Base-by-base conservation (phyloP, 2,113 vertebrate species). In the Pachycephala philippinensis region DNA sequence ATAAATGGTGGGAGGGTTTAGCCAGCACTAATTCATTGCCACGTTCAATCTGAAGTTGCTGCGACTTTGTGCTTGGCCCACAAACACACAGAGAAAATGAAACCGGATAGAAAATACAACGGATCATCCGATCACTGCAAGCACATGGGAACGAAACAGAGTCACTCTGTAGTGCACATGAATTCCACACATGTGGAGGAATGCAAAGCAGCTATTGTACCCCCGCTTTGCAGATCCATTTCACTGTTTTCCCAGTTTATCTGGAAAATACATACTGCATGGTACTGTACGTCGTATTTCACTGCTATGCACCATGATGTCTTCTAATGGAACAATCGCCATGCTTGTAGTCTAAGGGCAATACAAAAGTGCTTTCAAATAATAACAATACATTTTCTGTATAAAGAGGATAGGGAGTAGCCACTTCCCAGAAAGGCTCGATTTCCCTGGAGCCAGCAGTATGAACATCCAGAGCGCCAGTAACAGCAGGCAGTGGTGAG, bases 361-460 rank as follows among this genome's bases (percentile, higher is more conserved):
- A 85, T 23, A 97, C 97, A 97, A 96, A 96, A 97, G 97, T 96
- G 94, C 97, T 97, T 97, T 97, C 97, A 97, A 97, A 96, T 82
- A 90, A 96, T 96, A 93, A 97, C 97, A 97, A 97, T 97, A 90
- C 97, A 93, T 97, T 96, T 95, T 94, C 97, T 97, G 97, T 97
- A 96, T 94, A 90, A 97, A 96, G 92, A 97, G 97, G 95, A 95
- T 96, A 94, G 93, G 97, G 94, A 96, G 96, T 97, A 93, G 95
- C 92, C 95, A 95, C 91, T 97, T 97, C 94, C 97, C 97, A 95
- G 95, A 97, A 97, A 96, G 93, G 96, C 95, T 93, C 35, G 83
- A 89, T 97, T 97, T 96, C 96, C 96, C 96, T 71, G 59, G 81
- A 94, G 93, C 93, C 96, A 93, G 86, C 80, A 91, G 94, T 11